Conservation (phyloP, 2,888 invertebrate species). For the Diachrysia chrysitis region DNA sequence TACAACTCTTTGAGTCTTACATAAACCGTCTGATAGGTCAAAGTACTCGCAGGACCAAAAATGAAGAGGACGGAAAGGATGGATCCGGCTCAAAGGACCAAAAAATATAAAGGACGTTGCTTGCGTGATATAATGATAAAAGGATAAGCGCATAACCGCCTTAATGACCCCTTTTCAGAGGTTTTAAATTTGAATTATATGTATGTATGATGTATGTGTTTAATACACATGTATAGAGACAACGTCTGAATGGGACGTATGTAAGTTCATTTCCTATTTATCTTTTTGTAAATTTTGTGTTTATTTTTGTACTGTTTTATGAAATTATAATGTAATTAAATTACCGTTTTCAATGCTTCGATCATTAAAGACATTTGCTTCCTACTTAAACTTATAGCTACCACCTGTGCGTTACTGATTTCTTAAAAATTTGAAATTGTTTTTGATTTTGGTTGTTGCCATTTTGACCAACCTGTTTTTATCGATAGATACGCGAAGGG, state of each 20-base stretch:
- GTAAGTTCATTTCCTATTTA: background rate
- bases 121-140: conserved; percentile 29
- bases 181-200: conserved; percentile 9
- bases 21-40: conserved; percentile 7
- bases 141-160: conserved; percentile 13
- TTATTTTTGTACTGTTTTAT: background rate
- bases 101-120: conserved; percentile 16
- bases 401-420: too few species aligned
- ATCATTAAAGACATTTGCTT: too few species aligned
- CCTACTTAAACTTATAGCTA: too few species aligned
- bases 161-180: conserved; percentile 18
- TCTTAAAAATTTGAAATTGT: background rate
- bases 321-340: too few species aligned
- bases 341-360: too few species aligned
- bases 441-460: background rate
- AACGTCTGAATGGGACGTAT: background rate
- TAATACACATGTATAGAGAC: background rate
- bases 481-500: background rate
- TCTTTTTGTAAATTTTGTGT: too few species aligned
- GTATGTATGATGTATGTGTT: background rate
- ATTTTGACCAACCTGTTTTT: background rate
- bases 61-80: conserved; percentile 13
- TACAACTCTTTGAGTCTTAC: background rate
- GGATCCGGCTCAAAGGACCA: conserved; percentile 20
- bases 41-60: conserved; percentile 14